Percentiles rank a stretch among this genome's conserved stretches.
Conservation (phyloP, 37 sponge, comb jelly and placozoan species). For the Mnemiopsis leidyi region DNA sequence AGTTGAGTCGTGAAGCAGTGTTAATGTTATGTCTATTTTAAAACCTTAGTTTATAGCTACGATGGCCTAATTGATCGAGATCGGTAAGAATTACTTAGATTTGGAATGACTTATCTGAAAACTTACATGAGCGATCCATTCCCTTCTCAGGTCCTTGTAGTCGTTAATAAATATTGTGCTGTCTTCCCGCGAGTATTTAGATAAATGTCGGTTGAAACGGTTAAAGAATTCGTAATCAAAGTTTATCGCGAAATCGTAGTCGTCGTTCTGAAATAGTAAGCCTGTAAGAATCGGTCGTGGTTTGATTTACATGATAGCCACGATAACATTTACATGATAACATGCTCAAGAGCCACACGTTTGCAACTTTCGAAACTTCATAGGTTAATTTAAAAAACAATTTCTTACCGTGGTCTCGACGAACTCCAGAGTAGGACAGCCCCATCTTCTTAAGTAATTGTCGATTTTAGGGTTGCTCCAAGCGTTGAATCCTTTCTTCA, state of each 20-base stretch:
- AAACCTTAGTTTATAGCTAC: no score
- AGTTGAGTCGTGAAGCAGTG: no score
- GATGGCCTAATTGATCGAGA: no score
- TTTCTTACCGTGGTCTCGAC: background rate
- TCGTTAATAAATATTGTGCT: background rate
- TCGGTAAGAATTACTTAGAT: no score
- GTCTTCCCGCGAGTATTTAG: background rate
- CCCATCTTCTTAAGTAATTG: background rate
- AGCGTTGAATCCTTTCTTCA: background rate
- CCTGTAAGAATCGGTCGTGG: no score
- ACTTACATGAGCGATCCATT: background rate
- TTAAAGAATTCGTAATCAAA: background rate
- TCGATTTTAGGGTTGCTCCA: background rate
- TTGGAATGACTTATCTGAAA: background rate
- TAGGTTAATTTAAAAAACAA: no score
- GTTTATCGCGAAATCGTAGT: background rate
- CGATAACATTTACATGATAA: no score
- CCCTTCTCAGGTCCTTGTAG: background rate
- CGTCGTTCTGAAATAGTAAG: background rate
- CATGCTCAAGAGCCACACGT: no score
- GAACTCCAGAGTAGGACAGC: constrained; percentile 19
- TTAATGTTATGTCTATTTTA: no score
- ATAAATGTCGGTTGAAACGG: background rate
- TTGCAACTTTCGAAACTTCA: no score
- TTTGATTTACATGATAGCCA: no score